phyloP scores from a whole-genome alignment of 2,888 invertebrate species.

The Meandrusa payeni region DNA sequence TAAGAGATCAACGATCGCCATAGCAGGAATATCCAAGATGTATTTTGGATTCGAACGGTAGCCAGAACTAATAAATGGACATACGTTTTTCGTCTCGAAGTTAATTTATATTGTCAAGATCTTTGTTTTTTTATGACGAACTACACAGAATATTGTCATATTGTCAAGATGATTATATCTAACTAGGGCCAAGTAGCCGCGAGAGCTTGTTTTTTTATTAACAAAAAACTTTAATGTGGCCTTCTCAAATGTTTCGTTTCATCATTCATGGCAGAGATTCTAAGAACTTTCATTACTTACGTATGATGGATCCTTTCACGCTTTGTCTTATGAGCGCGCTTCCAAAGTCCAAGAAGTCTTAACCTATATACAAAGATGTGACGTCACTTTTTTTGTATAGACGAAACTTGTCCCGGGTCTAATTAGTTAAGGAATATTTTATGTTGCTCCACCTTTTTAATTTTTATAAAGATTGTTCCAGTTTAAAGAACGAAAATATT shows the following conservation, averaged over 20 bases:
- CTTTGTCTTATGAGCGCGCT: slow-evolving; percentile 39
- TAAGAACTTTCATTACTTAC: slow-evolving; percentile 16
- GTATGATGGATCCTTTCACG: slow-evolving; percentile 29
- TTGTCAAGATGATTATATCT: no score
- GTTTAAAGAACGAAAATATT: slow-evolving; percentile 3
- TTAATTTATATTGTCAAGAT: no score
- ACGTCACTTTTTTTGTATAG: slow-evolving; percentile 28
- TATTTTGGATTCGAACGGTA: no score
- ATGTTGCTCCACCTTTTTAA: slow-evolving; percentile 7
- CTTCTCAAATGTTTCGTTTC: slow-evolving; percentile 1
- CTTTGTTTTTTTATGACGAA: no score
- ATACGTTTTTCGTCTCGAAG: no score
- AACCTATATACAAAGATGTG: slow-evolving; percentile 26
- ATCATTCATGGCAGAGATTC: slow-evolving; percentile 9
- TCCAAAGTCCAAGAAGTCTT: slow-evolving; percentile 29
- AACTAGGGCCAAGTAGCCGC: no score
- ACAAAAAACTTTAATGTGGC: no score
- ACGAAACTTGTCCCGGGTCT: slow-evolving; percentile 8
- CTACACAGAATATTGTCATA: no score
- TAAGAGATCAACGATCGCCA: no score
- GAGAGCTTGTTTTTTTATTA: no score
- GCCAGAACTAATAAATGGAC: no score
- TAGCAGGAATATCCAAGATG: no score
- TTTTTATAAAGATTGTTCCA: slow-evolving; percentile 11
- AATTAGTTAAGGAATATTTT: slow-evolving; percentile 23